Evolutionary conservation across 2,113 vertebrate species (phyloP), one percentile per base, ranked within the genome.

Genomic region (Phalacrocorax pelagicus): DNA sequence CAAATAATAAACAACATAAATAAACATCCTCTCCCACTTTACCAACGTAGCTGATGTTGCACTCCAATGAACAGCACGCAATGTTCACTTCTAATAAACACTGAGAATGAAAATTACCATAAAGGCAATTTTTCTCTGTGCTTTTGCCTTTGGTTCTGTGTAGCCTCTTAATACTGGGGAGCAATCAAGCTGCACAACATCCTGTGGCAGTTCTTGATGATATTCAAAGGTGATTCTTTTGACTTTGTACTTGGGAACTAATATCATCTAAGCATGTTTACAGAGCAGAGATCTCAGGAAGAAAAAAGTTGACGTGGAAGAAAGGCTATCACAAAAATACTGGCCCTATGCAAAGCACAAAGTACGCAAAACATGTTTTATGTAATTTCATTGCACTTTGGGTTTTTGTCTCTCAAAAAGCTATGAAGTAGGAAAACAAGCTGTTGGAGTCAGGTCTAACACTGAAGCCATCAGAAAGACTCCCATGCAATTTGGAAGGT

Each of bases 11-110:
- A 78, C 20, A 81, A 27, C 61, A 42, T 15, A 69, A 90, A 70
- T 81, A 96, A 96, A 95, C 81, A 87, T 88, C 88, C 84, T 92
- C 54, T 93, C 26, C 80, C 46, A 52, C 73, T 94, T 81, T 55
- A 79, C 34, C 62, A 73, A 38, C 34, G 36, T 9, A 54, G 74
- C 51, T 85, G 57, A 81, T 69, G 32, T 40, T 94, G 77, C 70
- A 69, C 27, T 89, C 30, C 38, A 81, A 86, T 81, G 69, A 96
- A 74, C 19, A 78, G 61, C 34, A 87, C 0, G 0, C 70, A 66
- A 46, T n/a, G 52, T 62, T 91, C 54, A 79, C 24, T 87, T 89
- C 12, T 65, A 89, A 94, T 81, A 92, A 92, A 91, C 58, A 94
- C 0, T 38, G 62, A 75, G 32, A 87, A 95, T 51, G 27, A 83